Evolutionary conservation across 2,113 vertebrate species (phyloP), one percentile per base, ranked within the genome.

Genomic region (Sakesphorus luctuosus): DNA sequence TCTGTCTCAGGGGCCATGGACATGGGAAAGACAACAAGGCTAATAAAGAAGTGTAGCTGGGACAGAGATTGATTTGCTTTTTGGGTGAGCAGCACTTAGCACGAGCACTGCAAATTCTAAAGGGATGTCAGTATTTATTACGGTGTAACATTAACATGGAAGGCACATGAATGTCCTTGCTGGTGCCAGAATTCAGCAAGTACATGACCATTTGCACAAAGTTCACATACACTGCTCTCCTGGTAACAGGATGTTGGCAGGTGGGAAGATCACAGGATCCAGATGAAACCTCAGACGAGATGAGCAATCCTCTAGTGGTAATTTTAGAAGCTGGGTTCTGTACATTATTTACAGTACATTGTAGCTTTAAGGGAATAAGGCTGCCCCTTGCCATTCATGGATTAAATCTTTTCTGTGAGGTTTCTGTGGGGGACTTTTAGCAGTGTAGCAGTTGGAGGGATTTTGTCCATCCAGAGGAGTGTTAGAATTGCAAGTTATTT

Each of bases 261-360:
- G 91, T 96, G 91, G 83, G 86, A 81, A 93, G 92, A 95, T 94
- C 95, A 96, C 79, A 91, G 96, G 89, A 94, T 95, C 92, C 84
- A 88, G 72, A 87, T 84, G 96, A 97, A 97, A 96, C 13, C 18
- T 69, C 92, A 96, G 21, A 91, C 1, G 24, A 92, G 90, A 74
- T 78, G 84, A 96, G 91, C 76, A 89, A 91, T 89, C 80, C 74
- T 3, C 25, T 83, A 85, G 90, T 61, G 69, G 71, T 96, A 93
- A 95, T 96, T 97, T 97, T 96, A 96, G 96, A 96, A 97, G 86
- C 33, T 68, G 92, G 77, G 79, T 86, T 85, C 86, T 97, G 93
- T 94, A 92, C 93, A 90, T 94, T 94, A 97, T 96, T 97, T 94
- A 96, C 87, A 92, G 90, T 96, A 89, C 74, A 58, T 81, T 87